Base-by-base conservation (phyloP, 1,140 invertebrate genomes). In the Cotesia vestalis region DNA sequence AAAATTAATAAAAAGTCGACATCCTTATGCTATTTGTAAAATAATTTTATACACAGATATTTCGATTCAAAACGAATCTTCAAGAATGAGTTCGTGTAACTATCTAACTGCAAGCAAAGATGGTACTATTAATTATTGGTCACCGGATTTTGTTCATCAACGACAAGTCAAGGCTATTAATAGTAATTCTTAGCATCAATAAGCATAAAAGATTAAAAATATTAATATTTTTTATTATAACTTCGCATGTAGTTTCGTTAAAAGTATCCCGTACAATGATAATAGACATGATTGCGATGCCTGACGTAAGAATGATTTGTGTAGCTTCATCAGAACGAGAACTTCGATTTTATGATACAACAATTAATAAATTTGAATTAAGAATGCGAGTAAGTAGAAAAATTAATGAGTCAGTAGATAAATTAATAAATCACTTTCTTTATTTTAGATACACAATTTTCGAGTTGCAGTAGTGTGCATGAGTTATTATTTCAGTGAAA, bases 71-170 rank as follows among this genome's bases (percentile, higher is more conserved):
- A 86, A 90, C 73, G 83, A 88, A 72, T 86, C 76, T 27, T 86
- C 81, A 14, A 87, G 86, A 73, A 88, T 89, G 69, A 84, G 88
- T 53, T 89, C 89, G 72, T 91, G 91, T 9, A 88, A 85, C 75
- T 92, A 92, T 78, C 81, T 93, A 66, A 92, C 91, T 0, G 88
- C 88, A 1, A 92, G 91, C 72, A 88, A 88, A 73, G 91, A 93
- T 75, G 92, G 92, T n/a, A 84, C 87, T 70, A 88, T 93, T 73
- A 91, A 91, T 81, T 92, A 90, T 80, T 93, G 91, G 92, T 89
- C 90, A 0, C 78, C 92, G 14, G 89, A 92, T 78, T 88, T 93
- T 80, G 83, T 88, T 38, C 84, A 89, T 5, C 84, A 91, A 75
- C 83, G 89, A 57, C 89, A 85, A 27, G 89, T 89, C 0, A 86